Base-by-base conservation (phyloP, 2,888 invertebrate species). In the Epistrophella euchroma region DNA sequence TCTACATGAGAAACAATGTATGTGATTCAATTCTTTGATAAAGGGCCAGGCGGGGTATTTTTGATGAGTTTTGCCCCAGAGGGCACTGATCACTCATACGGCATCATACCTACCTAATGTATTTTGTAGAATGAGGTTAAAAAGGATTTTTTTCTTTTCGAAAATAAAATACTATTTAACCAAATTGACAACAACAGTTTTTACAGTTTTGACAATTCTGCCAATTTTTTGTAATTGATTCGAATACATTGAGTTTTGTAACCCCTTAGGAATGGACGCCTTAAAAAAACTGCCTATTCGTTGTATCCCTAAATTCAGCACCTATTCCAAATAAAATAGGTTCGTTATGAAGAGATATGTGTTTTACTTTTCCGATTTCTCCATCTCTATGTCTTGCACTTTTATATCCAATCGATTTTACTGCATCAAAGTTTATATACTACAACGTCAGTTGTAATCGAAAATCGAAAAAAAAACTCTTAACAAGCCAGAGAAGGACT, bases 381-480 rank as follows among this genome's bases (percentile, higher is more conserved):
- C 66, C 60, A 45, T 62, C 35, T 64, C 56, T 66, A 19, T 13
- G 32, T 68, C 66, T 19, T 58, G 71, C 56, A 73, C 25, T 64
- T 62, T 19, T 66, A 43, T 62, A 52, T 68, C 60, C 15, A 71
- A 71, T 73, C 43, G 76, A 73, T 81, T 76, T 62, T 43, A 76
- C 72, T 81, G 76, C 85, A 75, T 55, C 45, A 40, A 50, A 70
- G 35, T 81, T 56, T 81, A 43, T 77, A 28, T 25, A 25, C n/a
- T 15, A 50, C 56, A 80, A 62, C 76, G 68, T 70, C 72, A 76
- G 80, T 68, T 85, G 76, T 80, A 80, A 80, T 76, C 58, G 62
- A 80, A 76, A 22, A 72, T 55, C 15, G 7, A 22, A 79, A 37
- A 58, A 35, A 58, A 32, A 28, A 78, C 50, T 75, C 80, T 60